Evolutionary conservation across 2,888 invertebrate species (phyloP).

Genomic region (Zonitis immaculata): DNA sequence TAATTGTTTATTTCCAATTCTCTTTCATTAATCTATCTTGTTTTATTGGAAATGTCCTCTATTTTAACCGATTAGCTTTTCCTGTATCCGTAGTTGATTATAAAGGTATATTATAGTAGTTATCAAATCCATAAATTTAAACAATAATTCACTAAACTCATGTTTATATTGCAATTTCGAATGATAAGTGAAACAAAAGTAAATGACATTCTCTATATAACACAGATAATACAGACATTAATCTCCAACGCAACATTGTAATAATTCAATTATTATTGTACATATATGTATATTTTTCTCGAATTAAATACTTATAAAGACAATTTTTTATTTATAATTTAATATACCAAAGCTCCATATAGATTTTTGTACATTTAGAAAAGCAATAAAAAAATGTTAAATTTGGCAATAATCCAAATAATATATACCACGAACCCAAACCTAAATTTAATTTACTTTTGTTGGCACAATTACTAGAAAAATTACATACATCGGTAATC

Average conservation of each 20-base stretch:
- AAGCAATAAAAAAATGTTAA: too few species aligned
- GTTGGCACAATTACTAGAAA: conserved; percentile 7
- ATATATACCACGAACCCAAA: conserved; percentile 1
- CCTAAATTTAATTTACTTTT: conserved; percentile 8
- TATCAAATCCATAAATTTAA: conserved; percentile 1
- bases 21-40: too few species aligned
- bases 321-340: too few species aligned
- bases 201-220: background rate
- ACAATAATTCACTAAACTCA: background rate
- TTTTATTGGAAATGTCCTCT: too few species aligned
- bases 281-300: background rate
- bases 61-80: too few species aligned
- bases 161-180: background rate
- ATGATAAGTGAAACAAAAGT: conserved; percentile 1
- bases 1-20: too few species aligned
- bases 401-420: background rate
- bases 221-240: background rate
- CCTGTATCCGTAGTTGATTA: too few species aligned
- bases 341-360: too few species aligned
- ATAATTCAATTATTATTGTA: background rate
- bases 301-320: too few species aligned
- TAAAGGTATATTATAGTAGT: background rate
- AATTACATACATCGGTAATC: conserved; percentile 4
- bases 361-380: too few species aligned
- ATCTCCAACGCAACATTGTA: background rate